Percentiles rank a stretch among this genome's conserved stretches.
Conservation (phyloP, 2,888 invertebrate species). For the Entomobrya multifasciata region DNA sequence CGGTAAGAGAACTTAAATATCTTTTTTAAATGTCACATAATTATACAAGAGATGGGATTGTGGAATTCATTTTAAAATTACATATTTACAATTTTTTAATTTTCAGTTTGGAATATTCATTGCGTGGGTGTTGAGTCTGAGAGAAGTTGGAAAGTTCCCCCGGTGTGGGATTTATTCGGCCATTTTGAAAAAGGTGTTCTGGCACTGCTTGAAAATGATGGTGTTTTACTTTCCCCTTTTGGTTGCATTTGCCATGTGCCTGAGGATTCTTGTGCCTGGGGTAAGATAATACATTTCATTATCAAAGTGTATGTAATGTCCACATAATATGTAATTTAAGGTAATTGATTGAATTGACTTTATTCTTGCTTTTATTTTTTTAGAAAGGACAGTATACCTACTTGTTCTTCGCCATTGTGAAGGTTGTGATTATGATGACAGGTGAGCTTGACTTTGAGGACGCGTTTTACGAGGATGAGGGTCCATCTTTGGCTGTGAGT, state of each 20-base stretch:
- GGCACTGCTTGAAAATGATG: slow-evolving; percentile 75
- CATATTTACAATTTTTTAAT: background rate
- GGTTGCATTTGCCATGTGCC: slow-evolving; percentile 68
- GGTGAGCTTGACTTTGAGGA: slow-evolving; percentile 76
- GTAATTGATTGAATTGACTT: background rate
- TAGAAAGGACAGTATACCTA: slow-evolving; percentile 75
- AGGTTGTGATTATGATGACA: slow-evolving; percentile 76
- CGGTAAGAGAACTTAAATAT: too few relatives aligned
- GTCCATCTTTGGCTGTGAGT: slow-evolving; percentile 61
- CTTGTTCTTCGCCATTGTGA: slow-evolving; percentile 73
- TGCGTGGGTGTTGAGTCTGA: slow-evolving; percentile 72
- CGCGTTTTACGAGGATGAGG: slow-evolving; percentile 71
- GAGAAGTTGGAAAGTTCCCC: slow-evolving; percentile 74
- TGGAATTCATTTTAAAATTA: too few relatives aligned
- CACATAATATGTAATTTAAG: background rate
- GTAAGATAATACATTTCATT: slow-evolving; percentile 47
- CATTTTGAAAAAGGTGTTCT: slow-evolving; percentile 73
- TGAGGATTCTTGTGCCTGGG: slow-evolving; percentile 74
- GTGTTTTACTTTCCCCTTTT: slow-evolving; percentile 74
- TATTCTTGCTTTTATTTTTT: background rate
- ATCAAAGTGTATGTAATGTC: background rate
- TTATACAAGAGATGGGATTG: too few relatives aligned
- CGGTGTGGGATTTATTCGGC: slow-evolving; percentile 74
- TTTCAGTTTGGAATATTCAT: slow-evolving; percentile 72
- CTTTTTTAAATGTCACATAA: too few relatives aligned